Conservation (phyloP, 2,797 vertebrate genomes). For the Spinus olivaceus region DNA sequence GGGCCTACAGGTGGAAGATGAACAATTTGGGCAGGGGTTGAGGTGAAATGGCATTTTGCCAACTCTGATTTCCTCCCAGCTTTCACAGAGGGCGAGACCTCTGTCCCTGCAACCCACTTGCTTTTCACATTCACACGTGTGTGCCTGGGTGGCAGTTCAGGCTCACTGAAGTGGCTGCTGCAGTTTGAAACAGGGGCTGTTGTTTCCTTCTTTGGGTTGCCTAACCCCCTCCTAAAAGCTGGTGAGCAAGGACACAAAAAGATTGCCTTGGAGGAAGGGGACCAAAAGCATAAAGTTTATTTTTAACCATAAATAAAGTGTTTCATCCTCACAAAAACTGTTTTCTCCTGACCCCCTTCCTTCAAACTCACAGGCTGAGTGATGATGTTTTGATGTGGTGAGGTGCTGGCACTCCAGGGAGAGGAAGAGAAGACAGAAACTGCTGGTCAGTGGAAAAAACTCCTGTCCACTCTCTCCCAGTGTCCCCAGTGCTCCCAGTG, state of each 20-base stretch:
- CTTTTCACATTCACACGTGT: accelerated
- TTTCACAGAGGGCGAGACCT: not conserved
- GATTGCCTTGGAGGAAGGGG: not conserved
- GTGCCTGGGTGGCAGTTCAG: not conserved
- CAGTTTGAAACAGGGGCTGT: not conserved
- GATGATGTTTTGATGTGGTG: constrained; percentile 47
- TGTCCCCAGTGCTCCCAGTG: not conserved
- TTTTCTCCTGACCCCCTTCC: not conserved
- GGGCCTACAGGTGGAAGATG: not conserved
- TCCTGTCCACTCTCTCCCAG: not conserved
- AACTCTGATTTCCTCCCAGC: not conserved
- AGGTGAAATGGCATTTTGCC: not conserved
- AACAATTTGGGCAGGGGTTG: not conserved
- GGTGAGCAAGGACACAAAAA: not conserved
- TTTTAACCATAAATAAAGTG: not conserved
- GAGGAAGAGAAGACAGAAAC: not conserved
- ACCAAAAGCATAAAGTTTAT: not conserved
- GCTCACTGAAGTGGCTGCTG: not conserved
- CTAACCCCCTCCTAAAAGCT: not conserved
- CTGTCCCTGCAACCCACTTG: not conserved
- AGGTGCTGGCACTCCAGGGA: constrained; percentile 84
- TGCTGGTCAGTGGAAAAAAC: not conserved
- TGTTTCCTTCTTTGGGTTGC: not conserved
- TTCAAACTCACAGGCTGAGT: not conserved
- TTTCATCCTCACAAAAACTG: not conserved